Evolutionary conservation across 2,113 vertebrate genomes (phyloP).

Genomic region (Triplophysa dalaica): DNA sequence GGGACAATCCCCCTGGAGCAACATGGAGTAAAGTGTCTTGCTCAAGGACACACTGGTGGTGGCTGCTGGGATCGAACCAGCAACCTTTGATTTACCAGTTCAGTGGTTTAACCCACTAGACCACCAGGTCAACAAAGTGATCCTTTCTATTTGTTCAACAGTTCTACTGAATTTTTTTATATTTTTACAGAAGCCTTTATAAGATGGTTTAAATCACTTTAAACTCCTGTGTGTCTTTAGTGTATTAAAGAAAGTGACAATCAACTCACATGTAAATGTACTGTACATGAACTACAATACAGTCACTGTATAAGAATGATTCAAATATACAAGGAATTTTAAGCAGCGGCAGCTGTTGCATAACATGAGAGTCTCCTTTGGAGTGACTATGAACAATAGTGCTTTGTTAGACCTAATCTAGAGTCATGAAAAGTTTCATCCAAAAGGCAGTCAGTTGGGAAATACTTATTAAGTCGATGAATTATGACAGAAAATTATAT

Average conservation of each 20-base stretch:
- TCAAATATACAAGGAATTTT: neutral
- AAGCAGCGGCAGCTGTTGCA: neutral
- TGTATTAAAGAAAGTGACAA: neutral
- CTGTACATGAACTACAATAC: neutral
- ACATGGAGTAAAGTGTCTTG: no score
- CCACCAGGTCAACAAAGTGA: no score
- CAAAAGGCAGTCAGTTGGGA: neutral
- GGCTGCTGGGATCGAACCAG: no score
- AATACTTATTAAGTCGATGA: slow-evolving; percentile 6
- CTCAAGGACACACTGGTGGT: no score
- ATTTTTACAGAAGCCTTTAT: neutral
- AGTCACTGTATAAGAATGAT: neutral
- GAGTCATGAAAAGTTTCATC: neutral
- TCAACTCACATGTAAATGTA: neutral
- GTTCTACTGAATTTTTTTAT: no score
- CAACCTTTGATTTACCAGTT: no score
- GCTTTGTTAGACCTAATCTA: neutral
- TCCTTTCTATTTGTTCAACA: neutral
- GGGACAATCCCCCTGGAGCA: no score
- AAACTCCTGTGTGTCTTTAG: neutral
- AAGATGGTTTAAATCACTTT: neutral
- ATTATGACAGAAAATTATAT: neutral
- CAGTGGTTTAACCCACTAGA: no score
- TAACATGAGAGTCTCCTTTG: slow-evolving; percentile 17
- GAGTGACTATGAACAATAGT: neutral